A percentile compares a stretch with the other conserved stretches of the same genome.
phyloP scores from a whole-genome alignment of 2,797 vertebrate species.

The Hemibagrus guttatus region DNA sequence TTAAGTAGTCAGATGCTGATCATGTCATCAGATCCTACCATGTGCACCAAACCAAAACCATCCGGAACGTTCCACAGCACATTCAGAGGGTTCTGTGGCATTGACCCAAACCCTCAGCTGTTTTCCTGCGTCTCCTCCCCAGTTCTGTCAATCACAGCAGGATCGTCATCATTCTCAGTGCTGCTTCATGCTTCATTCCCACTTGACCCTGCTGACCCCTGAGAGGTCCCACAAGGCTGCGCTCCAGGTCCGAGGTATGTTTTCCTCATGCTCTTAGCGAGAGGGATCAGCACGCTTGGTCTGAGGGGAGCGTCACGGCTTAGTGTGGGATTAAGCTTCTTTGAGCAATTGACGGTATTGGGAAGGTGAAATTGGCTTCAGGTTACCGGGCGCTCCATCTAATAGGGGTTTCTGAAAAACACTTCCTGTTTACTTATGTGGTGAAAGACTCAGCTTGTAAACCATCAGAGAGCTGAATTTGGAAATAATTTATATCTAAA shows the following conservation, averaged over 20 bases:
- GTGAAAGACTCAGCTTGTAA: no score
- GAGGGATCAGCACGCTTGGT: slow-evolving; percentile 39
- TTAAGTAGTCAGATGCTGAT: neutral
- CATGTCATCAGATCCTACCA: slow-evolving; percentile 4
- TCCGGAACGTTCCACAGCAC: neutral
- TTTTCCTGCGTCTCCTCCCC: neutral
- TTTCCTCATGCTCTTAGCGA: slow-evolving; percentile 32
- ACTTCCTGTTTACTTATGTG: neutral
- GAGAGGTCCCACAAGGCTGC: slow-evolving; percentile 45
- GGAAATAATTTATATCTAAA: neutral
- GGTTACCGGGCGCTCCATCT: neutral
- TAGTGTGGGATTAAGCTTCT: slow-evolving; percentile 53
- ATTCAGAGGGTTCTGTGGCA: neutral
- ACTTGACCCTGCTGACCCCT: slow-evolving; percentile 50
- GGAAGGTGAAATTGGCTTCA: slow-evolving; percentile 43
- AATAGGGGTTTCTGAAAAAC: neutral
- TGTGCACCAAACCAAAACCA: neutral
- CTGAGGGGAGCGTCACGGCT: slow-evolving; percentile 42
- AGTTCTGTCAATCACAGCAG: slow-evolving; percentile 38
- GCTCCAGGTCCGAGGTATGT: slow-evolving; percentile 41
- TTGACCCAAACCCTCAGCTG: neutral
- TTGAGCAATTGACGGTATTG: slow-evolving; percentile 45
- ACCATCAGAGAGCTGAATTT: neutral
- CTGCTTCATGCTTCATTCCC: slow-evolving; percentile 40
- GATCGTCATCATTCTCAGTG: slow-evolving; percentile 10